A percentile compares a stretch with the other conserved stretches of the same genome.
Conservation (phyloP, 2,888 invertebrate species). For the Silvanus unidentatus region DNA sequence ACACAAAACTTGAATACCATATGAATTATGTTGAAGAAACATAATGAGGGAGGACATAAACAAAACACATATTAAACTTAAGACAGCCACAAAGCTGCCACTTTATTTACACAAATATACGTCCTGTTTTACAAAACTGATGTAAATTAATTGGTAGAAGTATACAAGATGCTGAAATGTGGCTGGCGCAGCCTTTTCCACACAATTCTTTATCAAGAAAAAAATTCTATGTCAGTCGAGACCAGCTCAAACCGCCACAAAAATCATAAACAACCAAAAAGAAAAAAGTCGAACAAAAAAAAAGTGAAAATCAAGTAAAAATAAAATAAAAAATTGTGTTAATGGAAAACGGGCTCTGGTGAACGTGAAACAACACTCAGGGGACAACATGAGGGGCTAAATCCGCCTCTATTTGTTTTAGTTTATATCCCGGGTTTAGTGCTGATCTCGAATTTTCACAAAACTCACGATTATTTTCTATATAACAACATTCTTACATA, state of each 20-base stretch:
- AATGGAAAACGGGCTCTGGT: constrained; percentile 6
- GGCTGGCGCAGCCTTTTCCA: constrained; percentile 29
- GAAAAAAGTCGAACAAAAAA: too few relatives aligned
- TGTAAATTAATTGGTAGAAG: constrained; percentile 38
- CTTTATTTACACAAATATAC: constrained; percentile 45
- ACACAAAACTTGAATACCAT: too few relatives aligned
- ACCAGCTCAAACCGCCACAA: constrained; percentile 38
- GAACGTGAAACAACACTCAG: constrained; percentile 37
- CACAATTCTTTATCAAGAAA: constrained; percentile 16
- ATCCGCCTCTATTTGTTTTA: constrained; percentile 29
- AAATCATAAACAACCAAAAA: constrained; percentile 11
- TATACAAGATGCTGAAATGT: constrained; percentile 28
- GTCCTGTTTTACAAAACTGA: constrained; percentile 41
- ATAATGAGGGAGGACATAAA: too few relatives aligned
- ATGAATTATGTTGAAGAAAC: too few relatives aligned
- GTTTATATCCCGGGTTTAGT: constrained; percentile 21
- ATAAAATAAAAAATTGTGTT: background rate
- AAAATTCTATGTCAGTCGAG: constrained; percentile 27
- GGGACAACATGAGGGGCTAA: constrained; percentile 34
- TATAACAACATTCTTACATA: constrained; percentile 19
- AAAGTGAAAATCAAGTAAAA: constrained; percentile 3
- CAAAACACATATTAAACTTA: constrained; percentile 23
- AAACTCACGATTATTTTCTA: background rate
- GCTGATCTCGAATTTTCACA: constrained; percentile 32
- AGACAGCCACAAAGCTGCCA: constrained; percentile 38